Conservation (phyloP, 2,113 vertebrate genomes). For the Anser cygnoides region DNA sequence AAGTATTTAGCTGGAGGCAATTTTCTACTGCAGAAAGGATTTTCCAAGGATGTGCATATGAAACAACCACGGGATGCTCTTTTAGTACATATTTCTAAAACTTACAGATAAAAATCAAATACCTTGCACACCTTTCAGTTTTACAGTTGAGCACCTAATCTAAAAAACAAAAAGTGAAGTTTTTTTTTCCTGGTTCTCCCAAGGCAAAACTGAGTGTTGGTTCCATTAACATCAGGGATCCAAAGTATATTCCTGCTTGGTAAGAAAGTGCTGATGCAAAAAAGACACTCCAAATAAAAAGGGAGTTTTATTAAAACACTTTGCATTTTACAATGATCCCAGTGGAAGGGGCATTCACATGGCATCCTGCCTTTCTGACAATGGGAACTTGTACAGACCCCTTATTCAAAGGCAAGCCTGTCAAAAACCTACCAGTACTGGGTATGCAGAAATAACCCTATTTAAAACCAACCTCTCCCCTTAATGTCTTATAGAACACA, state of each 20-base stretch:
- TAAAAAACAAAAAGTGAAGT: not conserved
- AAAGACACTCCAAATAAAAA: not conserved
- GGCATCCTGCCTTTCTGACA: not conserved
- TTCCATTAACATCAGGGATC: not conserved
- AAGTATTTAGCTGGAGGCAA: not conserved
- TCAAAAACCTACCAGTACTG: not conserved
- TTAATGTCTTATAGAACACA: conserved; percentile 45
- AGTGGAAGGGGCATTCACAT: not conserved
- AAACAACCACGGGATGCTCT: not conserved
- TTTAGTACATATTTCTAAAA: not conserved
- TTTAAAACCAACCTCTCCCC: not conserved
- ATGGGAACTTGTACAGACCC: not conserved
- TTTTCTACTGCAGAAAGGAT: not conserved
- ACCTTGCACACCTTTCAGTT: not conserved
- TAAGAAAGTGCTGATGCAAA: not conserved
- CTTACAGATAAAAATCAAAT: not conserved
- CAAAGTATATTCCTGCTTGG: not conserved
- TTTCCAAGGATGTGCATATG: not conserved
- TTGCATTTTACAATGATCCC: not conserved
- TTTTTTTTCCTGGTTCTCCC: not conserved
- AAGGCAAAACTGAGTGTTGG: not conserved
- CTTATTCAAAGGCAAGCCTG: not conserved
- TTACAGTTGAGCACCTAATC: not conserved
- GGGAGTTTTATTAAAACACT: not conserved
- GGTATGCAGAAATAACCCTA: not conserved